Evolutionary conservation across 2,797 vertebrate genomes (phyloP), one percentile per base, ranked within the genome.

Genomic region (Fistularia commersonii): DNA sequence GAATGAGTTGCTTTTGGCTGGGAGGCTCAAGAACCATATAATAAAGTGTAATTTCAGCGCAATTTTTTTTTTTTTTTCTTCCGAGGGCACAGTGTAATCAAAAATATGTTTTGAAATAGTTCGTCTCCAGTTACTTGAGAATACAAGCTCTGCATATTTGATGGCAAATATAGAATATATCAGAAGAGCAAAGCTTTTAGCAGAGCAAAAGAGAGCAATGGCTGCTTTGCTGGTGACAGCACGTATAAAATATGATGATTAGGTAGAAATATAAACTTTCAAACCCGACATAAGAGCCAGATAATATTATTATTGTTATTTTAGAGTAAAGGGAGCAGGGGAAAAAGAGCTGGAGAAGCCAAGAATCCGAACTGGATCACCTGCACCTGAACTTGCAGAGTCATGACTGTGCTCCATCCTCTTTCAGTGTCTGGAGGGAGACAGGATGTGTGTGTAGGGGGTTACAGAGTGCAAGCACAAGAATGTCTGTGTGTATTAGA

Each of bases 11-110:
- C 69, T 80, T 66, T 82, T 85, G 81, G 81, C 77, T 67, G 10
- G 43, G 67, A 77, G 57, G 51, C 65, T 69, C 41, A 48, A 68
- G 59, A 81, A 87, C 69, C 69, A 67, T 87, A 84, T 85, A 88
- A 88, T 87, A 84, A 84, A 82, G 73, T 61, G 15, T 67, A 69
- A 83, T 83, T 86, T 83, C 52, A 77, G 72, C 58, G 11, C 58
- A 33, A 43, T 57, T 54, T 47, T 56, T n/a, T n/a, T n/a, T n/a
- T n/a, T n/a, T 62, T 70, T 50, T 45, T 45, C 13, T 41, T 45
- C 33, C 54, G 61, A 75, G 47, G 65, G 42, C 54, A 72, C 48
- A 10, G 61, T 74, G 72, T 69, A 78, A 86, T 86, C 84, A 82
- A 78, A 87, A 83, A 76, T 74, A 72, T 1, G 52, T 72, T 83